Conservation (phyloP, 2,888 invertebrate genomes). For the Pandemis cinnamomeana region DNA sequence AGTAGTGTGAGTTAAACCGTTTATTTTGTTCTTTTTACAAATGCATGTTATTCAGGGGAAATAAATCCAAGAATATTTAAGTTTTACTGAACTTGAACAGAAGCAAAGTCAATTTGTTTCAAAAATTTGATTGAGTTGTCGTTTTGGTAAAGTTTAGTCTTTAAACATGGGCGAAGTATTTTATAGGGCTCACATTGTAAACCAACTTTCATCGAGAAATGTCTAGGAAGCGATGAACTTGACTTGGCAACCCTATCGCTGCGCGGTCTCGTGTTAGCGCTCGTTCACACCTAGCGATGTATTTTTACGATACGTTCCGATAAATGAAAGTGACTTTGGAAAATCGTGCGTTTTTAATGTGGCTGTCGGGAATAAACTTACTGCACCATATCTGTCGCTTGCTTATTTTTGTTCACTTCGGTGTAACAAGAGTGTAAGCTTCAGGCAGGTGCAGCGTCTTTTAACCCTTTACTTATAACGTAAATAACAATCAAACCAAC, state of each 20-base stretch:
- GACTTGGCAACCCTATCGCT: not conserved
- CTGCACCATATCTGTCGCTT: not conserved
- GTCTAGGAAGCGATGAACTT: not conserved
- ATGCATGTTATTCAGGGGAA: not conserved
- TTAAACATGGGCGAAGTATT: not conserved
- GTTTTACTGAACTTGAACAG: not conserved
- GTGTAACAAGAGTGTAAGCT: too few species aligned
- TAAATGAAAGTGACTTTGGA: constrained; percentile 35
- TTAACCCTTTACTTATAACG: not conserved
- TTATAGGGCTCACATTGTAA: not conserved
- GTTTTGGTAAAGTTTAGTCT: not conserved
- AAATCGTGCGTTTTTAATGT: not conserved
- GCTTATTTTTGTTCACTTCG: not conserved
- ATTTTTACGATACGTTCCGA: constrained; percentile 31
- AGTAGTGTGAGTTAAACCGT: too few species aligned
- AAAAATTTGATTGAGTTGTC: not conserved
- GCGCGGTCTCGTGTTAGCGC: constrained; percentile 46
- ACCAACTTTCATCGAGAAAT: not conserved
- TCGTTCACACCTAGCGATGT: constrained; percentile 39
- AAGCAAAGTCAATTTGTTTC: not conserved
- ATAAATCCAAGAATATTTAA: not conserved
- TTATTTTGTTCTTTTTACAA: not conserved
- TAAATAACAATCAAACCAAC: too few species aligned
- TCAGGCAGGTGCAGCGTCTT: too few species aligned
- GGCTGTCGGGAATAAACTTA: not conserved